Evolutionary conservation across 2,888 invertebrate species (phyloP).

Genomic region (Ophraella communa): DNA sequence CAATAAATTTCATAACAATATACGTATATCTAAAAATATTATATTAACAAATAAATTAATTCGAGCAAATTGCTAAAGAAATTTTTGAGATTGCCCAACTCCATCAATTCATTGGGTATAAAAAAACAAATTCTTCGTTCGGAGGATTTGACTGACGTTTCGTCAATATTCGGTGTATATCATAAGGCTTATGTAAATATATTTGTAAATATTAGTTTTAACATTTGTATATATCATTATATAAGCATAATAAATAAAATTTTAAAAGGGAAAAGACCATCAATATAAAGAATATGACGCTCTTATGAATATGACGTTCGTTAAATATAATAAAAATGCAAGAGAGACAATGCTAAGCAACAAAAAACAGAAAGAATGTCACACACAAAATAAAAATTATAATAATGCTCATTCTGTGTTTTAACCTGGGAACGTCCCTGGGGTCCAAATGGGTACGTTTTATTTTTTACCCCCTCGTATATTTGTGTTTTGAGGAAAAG

Average conservation of each 20-base stretch:
- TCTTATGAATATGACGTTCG: conserved; percentile 11
- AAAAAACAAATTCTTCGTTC: neutral
- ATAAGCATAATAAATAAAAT: conserved; percentile 19
- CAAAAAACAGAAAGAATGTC: too few relatives aligned
- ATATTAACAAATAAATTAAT: neutral
- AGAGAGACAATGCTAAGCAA: neutral
- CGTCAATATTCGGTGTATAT: neutral
- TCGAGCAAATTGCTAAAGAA: neutral
- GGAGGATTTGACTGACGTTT: neutral
- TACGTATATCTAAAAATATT: neutral
- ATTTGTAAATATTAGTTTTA: conserved; percentile 5
- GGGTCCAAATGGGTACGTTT: too few relatives aligned
- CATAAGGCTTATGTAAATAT: neutral
- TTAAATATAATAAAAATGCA: conserved; percentile 10
- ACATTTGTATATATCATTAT: conserved; percentile 2
- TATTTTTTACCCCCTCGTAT: too few relatives aligned
- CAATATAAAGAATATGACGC: neutral
- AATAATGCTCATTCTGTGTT: too few relatives aligned
- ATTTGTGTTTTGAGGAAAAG: too few relatives aligned
- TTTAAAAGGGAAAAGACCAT: conserved; percentile 14
- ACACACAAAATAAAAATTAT: too few relatives aligned
- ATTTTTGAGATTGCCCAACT: neutral
- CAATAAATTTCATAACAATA: too few relatives aligned
- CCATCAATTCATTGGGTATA: neutral
- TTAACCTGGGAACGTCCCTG: too few relatives aligned